Conservation (phyloP, 2,797 vertebrate genomes). For the Eidolon dupreanum region DNA sequence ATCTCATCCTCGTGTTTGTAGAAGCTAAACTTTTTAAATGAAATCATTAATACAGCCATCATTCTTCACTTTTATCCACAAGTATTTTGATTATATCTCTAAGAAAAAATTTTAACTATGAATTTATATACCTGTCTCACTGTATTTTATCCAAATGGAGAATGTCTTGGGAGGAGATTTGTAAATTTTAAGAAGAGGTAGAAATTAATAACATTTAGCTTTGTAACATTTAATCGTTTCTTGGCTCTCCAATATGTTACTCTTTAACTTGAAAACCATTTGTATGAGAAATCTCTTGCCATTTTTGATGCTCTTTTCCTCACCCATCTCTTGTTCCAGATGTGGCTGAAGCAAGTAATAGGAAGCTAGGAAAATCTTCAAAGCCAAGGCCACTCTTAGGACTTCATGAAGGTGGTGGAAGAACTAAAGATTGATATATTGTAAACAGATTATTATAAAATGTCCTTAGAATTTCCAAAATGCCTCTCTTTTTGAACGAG, state of each 20-base stretch:
- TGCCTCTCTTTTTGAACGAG: neutral
- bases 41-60: neutral
- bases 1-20: neutral
- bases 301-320: neutral
- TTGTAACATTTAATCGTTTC: neutral
- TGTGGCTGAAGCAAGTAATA: neutral
- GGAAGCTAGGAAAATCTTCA: neutral
- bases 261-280: neutral
- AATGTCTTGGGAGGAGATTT: neutral
- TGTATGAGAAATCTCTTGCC: neutral
- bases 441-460: neutral
- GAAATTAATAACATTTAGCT: neutral
- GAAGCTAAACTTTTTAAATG: neutral
- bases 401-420: neutral
- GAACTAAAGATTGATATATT: neutral
- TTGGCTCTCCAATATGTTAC: neutral
- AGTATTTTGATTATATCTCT: neutral
- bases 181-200: neutral
- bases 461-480: neutral
- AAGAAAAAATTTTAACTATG: neutral
- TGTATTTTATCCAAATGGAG: neutral
- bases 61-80: neutral
- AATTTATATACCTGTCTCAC: neutral
- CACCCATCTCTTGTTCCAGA: neutral
- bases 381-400: neutral